Percentiles rank a stretch among this genome's conserved stretches.
Evolutionary conservation across 2,113 vertebrate species (phyloP).

Genomic region (Axis porcinus): DNA sequence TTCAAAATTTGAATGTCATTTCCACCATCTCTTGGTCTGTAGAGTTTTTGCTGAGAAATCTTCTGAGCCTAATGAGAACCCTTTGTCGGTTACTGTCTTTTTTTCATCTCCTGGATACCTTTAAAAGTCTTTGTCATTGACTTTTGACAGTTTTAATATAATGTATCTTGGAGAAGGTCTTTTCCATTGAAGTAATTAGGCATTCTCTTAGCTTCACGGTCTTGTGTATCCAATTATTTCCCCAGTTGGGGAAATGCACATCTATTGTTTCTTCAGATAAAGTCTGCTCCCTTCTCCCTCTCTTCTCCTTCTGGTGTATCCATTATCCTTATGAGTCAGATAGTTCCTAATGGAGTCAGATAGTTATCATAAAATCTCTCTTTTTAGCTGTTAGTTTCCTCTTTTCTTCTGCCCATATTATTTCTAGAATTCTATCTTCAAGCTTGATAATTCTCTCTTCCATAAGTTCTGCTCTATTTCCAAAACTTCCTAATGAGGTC

Average conservation of each 20-base stretch:
- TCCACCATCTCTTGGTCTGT: background rate
- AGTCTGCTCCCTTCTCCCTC: background rate
- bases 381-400: background rate
- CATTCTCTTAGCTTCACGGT: background rate
- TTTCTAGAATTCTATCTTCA: background rate
- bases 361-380: background rate
- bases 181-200: background rate
- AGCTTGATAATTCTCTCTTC: background rate
- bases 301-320: background rate
- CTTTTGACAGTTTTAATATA: background rate
- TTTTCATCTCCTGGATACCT: background rate
- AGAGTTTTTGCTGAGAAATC: background rate
- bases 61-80: background rate
- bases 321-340: background rate
- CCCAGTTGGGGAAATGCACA: background rate
- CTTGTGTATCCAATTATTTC: background rate
- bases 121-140: background rate
- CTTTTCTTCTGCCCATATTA: background rate
- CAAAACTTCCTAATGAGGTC: background rate
- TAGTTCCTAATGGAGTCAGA: background rate
- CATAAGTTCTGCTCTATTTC: background rate
- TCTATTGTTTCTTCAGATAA: background rate
- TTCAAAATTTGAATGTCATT: background rate
- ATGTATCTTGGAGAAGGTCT: background rate
- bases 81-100: background rate